A percentile compares a stretch with the other conserved stretches of the same genome.
These are phyloP conservation scores for Drosophila fuyamai DNA, from an alignment of 1,140 invertebrate species.

Conservation along the genomic window DNA sequence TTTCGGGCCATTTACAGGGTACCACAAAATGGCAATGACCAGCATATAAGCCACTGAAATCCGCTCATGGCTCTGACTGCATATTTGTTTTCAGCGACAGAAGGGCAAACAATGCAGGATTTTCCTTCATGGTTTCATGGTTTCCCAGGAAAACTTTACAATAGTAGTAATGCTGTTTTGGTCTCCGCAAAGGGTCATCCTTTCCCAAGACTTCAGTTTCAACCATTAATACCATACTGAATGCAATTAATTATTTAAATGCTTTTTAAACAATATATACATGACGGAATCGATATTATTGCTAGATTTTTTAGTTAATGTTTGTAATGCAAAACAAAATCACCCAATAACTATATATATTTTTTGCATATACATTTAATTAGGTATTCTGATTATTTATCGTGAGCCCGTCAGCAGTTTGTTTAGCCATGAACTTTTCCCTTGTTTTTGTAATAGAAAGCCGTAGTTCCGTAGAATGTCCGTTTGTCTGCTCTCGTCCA, in stretches of 20 bases:
- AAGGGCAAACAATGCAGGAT: neutral
- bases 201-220: no score
- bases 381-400: neutral
- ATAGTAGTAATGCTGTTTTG: no score
- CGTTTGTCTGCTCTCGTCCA: constrained; percentile 12
- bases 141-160: no score
- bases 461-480: constrained; percentile 18
- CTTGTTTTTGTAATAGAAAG: constrained; percentile 19
- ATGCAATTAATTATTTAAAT: no score
- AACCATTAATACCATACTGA: no score
- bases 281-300: no score
- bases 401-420: constrained; percentile 8
- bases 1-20: constrained; percentile 56
- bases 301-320: no score
- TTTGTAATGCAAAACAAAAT: no score
- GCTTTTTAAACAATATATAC: no score
- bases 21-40: constrained; percentile 31
- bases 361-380: neutral
- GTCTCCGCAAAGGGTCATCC: no score
- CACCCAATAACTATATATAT: neutral
- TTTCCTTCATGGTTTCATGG: neutral
- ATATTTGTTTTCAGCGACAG: constrained; percentile 7
- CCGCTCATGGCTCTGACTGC: constrained; percentile 26
- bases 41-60: constrained; percentile 28
- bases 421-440: constrained; percentile 19